These are phyloP conservation scores for Drosophila kanekoi DNA, from an alignment of 2,888 invertebrate species.

Conservation along the genomic window DNA sequence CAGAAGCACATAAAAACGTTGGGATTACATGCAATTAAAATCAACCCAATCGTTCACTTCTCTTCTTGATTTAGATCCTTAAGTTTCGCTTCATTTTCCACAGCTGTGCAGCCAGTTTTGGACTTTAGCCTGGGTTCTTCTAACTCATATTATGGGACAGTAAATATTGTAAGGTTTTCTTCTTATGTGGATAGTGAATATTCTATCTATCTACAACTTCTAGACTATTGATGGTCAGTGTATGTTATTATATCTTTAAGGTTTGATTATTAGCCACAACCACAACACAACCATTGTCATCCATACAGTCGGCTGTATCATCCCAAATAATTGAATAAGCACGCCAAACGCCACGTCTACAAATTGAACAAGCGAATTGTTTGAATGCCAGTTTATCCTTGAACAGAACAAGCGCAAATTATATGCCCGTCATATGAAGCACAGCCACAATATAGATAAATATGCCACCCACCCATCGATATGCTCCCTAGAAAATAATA, in stretches of 20 bases:
- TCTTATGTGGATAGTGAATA: not conserved
- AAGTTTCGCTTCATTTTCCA: no score
- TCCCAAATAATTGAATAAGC: conserved; percentile 32
- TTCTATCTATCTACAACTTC: not conserved
- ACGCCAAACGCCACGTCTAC: conserved; percentile 17
- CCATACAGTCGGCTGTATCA: not conserved
- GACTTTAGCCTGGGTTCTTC: no score
- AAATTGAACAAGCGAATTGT: conserved; percentile 58
- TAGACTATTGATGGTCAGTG: not conserved
- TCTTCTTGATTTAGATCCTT: no score
- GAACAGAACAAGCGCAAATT: conserved; percentile 56
- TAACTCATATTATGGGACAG: no score
- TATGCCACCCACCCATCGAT: not conserved
- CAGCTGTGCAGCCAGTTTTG: no score
- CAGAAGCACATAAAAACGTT: no score
- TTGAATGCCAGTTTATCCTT: conserved; percentile 42
- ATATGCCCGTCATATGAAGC: conserved; percentile 57
- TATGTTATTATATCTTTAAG: not conserved
- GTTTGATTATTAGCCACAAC: conserved; percentile 6
- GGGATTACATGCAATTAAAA: no score
- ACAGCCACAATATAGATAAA: conserved; percentile 30
- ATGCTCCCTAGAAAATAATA: conserved; percentile 27
- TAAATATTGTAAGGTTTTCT: no score
- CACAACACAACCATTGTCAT: no score
- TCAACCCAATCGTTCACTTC: no score